Evolutionary conservation across 2,888 invertebrate species (phyloP).

Genomic region (Frankliniella fusca): DNA sequence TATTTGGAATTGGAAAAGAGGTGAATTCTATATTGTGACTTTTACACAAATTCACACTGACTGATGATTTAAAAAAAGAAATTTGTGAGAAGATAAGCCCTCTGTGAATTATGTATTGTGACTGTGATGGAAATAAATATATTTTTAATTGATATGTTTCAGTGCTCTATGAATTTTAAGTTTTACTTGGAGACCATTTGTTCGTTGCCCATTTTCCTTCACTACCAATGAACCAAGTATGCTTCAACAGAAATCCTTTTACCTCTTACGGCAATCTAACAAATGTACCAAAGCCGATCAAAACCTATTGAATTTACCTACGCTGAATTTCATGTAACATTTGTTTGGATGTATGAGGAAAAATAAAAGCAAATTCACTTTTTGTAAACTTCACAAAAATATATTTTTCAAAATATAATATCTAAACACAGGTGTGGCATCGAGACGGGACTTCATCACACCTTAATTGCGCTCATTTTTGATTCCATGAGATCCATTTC

Average conservation of each 20-base stretch:
- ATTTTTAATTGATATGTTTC: background rate
- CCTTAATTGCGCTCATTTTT: constrained; percentile 48
- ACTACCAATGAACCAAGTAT: too few relatives aligned
- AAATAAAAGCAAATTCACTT: background rate
- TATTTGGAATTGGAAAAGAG: too few relatives aligned
- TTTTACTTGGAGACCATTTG: background rate
- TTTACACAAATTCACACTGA: background rate
- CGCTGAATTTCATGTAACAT: too few relatives aligned
- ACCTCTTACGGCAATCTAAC: too few relatives aligned
- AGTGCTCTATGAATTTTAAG: background rate
- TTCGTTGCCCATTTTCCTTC: background rate
- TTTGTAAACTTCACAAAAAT: background rate
- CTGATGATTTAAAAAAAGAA: background rate
- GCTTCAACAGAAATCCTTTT: too few relatives aligned
- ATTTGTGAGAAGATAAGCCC: background rate
- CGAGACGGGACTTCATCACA: constrained; percentile 33
- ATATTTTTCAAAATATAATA: background rate
- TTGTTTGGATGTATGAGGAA: too few relatives aligned
- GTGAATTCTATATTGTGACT: background rate
- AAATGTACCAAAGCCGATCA: too few relatives aligned
- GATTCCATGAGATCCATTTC: constrained; percentile 52
- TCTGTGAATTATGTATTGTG: constrained; percentile 19
- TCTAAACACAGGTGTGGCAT: background rate
- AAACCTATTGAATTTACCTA: too few relatives aligned
- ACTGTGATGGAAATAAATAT: constrained; percentile 25